A percentile compares a stretch with the other conserved stretches of the same genome.
phyloP scores from a whole-genome alignment of 2,113 vertebrate genomes.

The Elgaria multicarinata region DNA sequence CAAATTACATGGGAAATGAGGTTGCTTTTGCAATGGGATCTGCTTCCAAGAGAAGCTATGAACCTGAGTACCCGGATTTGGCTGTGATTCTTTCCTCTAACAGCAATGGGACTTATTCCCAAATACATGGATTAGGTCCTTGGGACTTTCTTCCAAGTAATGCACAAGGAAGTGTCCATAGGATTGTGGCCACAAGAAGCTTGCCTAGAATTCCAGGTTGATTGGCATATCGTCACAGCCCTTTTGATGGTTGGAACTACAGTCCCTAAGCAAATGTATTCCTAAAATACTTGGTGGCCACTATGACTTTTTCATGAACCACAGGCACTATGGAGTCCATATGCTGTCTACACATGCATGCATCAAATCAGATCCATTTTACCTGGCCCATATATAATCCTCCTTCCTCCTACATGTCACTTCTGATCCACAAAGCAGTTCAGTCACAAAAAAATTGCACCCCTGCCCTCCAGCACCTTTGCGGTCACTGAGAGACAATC shows the following conservation, averaged over 20 bases:
- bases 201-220: background rate
- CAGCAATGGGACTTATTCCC: background rate
- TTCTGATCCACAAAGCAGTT: background rate
- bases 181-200: background rate
- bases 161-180: too few relatives aligned
- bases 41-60: background rate
- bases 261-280: background rate
- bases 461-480: background rate
- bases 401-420: background rate
- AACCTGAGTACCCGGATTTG: background rate
- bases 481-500: background rate
- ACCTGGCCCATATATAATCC: background rate
- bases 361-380: background rate
- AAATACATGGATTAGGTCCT: background rate
- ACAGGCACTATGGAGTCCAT: too few relatives aligned
- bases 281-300: background rate
- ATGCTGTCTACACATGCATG: background rate
- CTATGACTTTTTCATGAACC: background rate
- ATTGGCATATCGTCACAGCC: background rate
- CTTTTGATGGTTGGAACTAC: background rate
- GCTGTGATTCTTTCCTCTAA: background rate
- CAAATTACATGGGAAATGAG: background rate
- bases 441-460: background rate
- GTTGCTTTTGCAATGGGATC: background rate
- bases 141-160: background rate